phyloP scores from a whole-genome alignment of 2,888 invertebrate genomes.

The Athrips mouffetella region DNA sequence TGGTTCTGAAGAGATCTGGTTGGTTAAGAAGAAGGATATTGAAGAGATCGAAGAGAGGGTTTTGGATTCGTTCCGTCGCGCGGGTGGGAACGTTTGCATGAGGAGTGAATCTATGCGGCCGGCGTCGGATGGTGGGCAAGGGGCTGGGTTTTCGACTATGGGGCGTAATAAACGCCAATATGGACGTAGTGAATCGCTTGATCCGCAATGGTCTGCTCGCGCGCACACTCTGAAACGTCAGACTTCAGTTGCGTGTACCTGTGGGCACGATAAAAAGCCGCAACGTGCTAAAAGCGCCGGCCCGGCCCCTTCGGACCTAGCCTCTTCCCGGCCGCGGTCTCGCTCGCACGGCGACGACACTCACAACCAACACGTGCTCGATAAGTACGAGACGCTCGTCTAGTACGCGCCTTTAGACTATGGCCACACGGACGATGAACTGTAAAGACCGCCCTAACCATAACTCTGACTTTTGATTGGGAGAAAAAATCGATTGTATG shows the following conservation, averaged over 20 bases:
- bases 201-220: constrained; percentile 56
- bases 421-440: constrained; percentile 12
- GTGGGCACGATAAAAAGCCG: constrained; percentile 68
- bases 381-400: constrained; percentile 74
- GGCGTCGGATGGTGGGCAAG: constrained; percentile 53
- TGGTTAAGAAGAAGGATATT: constrained; percentile 73
- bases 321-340: constrained; percentile 57
- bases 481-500: too few species aligned
- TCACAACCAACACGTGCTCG: constrained; percentile 61
- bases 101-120: constrained; percentile 46
- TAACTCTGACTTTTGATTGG: too few species aligned
- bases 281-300: constrained; percentile 49
- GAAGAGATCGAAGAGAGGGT: constrained; percentile 72
- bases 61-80: constrained; percentile 63
- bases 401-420: constrained; percentile 34
- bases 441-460: too few species aligned
- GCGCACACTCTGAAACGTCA: constrained; percentile 67
- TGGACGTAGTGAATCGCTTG: constrained; percentile 64
- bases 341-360: constrained; percentile 66
- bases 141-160: constrained; percentile 46
- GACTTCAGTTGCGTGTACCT: constrained; percentile 67
- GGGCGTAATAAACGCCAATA: constrained; percentile 53
- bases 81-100: constrained; percentile 53
- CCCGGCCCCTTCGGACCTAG: too few species aligned
- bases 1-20: constrained; percentile 72